Conservation (phyloP, 2,888 invertebrate genomes). For the Eristalis intricaria region DNA sequence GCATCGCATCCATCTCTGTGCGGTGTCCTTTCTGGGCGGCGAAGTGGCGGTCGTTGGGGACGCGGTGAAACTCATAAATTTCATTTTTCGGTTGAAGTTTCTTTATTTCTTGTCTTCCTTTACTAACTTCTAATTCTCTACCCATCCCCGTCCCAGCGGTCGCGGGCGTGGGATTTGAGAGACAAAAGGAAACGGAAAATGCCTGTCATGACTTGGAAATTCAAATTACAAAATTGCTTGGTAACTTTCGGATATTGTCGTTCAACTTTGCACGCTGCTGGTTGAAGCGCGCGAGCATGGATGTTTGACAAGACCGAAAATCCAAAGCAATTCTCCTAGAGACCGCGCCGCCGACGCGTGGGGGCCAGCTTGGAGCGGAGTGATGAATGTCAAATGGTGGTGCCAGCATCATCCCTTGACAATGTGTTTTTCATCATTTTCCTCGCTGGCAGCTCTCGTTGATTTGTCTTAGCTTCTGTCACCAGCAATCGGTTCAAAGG, state of each 20-base stretch:
- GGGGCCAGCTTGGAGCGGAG: background rate
- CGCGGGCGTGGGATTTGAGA: background rate
- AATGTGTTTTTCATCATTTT: too few species aligned
- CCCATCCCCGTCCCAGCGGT: background rate
- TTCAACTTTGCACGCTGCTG: background rate
- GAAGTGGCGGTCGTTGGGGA: background rate
- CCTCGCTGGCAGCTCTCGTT: background rate
- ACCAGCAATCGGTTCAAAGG: background rate
- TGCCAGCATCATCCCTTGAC: background rate
- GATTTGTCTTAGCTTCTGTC: background rate
- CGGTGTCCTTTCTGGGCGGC: background rate
- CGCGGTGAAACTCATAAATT: conserved; percentile 27
- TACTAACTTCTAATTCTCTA: background rate
- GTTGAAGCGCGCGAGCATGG: background rate
- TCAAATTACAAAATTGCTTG: conserved; percentile 38
- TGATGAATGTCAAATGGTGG: background rate
- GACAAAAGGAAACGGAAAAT: conserved; percentile 21
- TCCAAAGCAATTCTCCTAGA: background rate
- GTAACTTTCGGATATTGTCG: conserved; percentile 22
- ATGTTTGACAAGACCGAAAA: background rate
- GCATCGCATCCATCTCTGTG: background rate
- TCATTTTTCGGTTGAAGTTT: conserved; percentile 7
- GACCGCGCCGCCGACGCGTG: background rate
- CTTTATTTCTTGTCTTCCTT: background rate
- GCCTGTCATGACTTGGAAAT: conserved; percentile 35